Evolutionary conservation across 2,113 vertebrate genomes (phyloP), one percentile per base, ranked within the genome.

Genomic region (Oncorhynchus kisutch): DNA sequence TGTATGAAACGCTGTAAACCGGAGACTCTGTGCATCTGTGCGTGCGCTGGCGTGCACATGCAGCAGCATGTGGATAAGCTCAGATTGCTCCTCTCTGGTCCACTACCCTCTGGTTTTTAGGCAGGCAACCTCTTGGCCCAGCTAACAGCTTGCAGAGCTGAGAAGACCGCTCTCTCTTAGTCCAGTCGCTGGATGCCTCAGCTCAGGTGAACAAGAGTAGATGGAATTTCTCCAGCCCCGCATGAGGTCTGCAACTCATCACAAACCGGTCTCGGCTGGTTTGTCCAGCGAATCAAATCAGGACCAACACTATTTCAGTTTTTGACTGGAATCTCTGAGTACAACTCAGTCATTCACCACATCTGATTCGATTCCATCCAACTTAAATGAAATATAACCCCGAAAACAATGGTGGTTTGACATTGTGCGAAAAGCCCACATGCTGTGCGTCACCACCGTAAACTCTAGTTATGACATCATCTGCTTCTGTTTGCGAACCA

Each of bases 161-260:
- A 45, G 39, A 66, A 78, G 81, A 78, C 81, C 80, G 78, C 54
- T 74, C 24, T 73, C 74, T 73, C 54, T 25, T 57, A 29, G 60
- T 73, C 75, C 74, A 67, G 77, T 67, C 49, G 72, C 70, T 71
- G 82, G 84, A 71, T 80, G 79, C 80, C 76, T 80, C 69, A 70
- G 76, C 79, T 84, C 83, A 87, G 82, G 88, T 90, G 81, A 89
- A 88, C 85, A 81, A 83, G 83, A 75, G n/a, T 78, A 82, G 82
- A 87, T 90, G 86, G 76, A 87, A 90, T 91, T 92, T 91, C 84
- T 86, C 74, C 72, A 88, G 82, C 87, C 81, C 89, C 80, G 90
- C 72, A 86, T 86, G 90, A 91, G 85, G 84, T 86, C 87, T 83
- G 75, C 81, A 88, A 85, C 87, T 92, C 86, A 89, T 91, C 89